phyloP scores from a whole-genome alignment of 2,888 invertebrate species.

The Eulithis prunata region DNA sequence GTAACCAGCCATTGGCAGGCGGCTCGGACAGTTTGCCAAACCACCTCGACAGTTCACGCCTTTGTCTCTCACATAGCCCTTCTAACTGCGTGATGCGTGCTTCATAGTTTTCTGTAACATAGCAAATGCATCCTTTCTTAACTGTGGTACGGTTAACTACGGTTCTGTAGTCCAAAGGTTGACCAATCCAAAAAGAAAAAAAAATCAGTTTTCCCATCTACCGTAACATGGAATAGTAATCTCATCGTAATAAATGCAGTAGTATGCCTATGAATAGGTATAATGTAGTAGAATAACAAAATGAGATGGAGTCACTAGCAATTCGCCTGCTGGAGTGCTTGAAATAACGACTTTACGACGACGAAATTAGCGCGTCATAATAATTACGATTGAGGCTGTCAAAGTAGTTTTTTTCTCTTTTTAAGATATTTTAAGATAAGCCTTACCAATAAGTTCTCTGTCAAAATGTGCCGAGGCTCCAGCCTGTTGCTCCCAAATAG shows the following conservation, averaged over 20 bases:
- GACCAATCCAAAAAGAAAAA: not conserved
- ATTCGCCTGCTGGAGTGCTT: no score
- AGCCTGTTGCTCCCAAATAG: constrained; percentile 77
- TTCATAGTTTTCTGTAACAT: constrained; percentile 67
- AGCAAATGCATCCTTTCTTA: not conserved
- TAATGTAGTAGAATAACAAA: no score
- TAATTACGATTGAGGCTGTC: no score
- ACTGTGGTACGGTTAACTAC: no score
- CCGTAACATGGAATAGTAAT: no score
- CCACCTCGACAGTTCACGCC: constrained; percentile 73
- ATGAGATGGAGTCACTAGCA: no score
- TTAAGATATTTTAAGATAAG: not conserved
- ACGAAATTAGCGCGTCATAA: no score
- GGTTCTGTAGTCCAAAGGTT: no score
- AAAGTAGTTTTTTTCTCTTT: no score
- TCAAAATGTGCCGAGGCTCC: constrained; percentile 74
- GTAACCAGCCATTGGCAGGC: constrained; percentile 68
- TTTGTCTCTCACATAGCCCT: constrained; percentile 68
- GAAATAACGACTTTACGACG: no score
- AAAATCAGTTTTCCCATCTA: not conserved
- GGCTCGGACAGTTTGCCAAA: constrained; percentile 68
- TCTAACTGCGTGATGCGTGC: constrained; percentile 75
- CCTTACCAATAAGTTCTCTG: constrained; percentile 68
- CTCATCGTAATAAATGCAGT: no score
- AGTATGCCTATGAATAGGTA: no score